Percentiles rank a stretch among this genome's conserved stretches.
These are phyloP conservation scores for Pseudachorutes palmiensis DNA, from an alignment of 1,140 invertebrate genomes.

Conservation along the genomic window DNA sequence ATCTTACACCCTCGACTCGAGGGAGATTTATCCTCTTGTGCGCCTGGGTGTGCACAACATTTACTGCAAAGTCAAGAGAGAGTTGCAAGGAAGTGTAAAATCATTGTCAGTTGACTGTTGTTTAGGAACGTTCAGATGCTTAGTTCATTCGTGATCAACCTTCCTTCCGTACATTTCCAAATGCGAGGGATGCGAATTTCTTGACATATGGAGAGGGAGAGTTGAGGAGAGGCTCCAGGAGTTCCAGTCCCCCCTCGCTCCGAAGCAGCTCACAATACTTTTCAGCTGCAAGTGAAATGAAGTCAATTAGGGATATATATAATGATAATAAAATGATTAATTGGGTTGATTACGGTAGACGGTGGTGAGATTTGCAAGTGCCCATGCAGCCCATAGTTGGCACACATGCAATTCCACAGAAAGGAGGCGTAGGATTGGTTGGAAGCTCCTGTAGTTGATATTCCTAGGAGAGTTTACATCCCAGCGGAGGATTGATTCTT, in stretches of 20 bases:
- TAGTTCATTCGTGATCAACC: too few relatives aligned
- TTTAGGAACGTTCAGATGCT: too few relatives aligned
- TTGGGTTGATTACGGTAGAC: constrained; percentile 10
- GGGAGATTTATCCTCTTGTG: too few relatives aligned
- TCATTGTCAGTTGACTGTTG: too few relatives aligned
- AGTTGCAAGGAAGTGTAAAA: too few relatives aligned
- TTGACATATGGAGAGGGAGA: not conserved
- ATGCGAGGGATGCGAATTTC: not conserved
- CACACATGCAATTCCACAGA: constrained; percentile 74
- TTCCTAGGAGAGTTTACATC: constrained; percentile 75
- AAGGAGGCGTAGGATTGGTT: constrained; percentile 76
- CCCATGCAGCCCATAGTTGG: constrained; percentile 96
- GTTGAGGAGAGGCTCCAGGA: constrained; percentile 46
- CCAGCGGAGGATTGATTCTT: constrained; percentile 77
- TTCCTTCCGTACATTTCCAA: not conserved
- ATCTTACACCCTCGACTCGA: too few relatives aligned
- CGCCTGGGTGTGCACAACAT: too few relatives aligned
- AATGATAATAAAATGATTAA: constrained; percentile 3
- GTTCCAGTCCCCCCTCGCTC: constrained; percentile 69
- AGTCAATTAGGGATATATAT: constrained; percentile 9
- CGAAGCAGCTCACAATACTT: constrained; percentile 85
- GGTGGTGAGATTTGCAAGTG: constrained; percentile 76
- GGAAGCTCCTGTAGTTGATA: constrained; percentile 90
- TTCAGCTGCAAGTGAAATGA: constrained; percentile 53
- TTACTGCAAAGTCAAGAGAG: too few relatives aligned